Conservation (phyloP, 2,113 vertebrate genomes). For the Lophura nycthemera region DNA sequence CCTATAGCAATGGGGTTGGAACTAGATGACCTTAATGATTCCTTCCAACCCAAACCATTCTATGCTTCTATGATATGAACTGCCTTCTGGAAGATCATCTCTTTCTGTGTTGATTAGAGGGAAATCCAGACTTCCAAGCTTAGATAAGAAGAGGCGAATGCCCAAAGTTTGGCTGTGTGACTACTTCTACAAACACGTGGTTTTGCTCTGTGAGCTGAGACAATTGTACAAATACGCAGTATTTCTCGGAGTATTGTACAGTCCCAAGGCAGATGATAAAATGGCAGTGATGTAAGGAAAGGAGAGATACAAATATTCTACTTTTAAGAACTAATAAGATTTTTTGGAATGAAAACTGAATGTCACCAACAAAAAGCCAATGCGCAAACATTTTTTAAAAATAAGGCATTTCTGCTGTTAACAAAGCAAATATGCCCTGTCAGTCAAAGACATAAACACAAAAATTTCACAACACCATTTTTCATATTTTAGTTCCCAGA, state of each 20-base stretch:
- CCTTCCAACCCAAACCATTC: no score
- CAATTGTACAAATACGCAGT: rapidly evolving
- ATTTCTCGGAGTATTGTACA: neutral
- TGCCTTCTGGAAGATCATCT: neutral
- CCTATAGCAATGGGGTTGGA: no score
- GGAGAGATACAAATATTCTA: neutral
- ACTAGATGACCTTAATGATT: no score
- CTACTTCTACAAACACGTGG: rapidly evolving
- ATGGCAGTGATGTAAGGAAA: neutral
- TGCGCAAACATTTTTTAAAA: neutral
- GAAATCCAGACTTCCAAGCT: rapidly evolving
- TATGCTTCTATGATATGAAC: neutral
- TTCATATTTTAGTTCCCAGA: neutral
- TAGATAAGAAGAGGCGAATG: neutral
- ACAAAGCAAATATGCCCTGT: rapidly evolving
- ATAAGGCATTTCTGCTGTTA: neutral
- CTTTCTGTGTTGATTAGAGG: neutral
- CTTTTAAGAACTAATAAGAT: rapidly evolving
- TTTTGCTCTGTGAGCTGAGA: neutral
- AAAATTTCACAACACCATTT: neutral
- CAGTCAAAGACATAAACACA: neutral
- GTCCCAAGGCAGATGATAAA: neutral
- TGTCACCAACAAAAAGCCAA: neutral
- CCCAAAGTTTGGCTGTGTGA: neutral
- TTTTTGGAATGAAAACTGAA: neutral